Evolutionary conservation across 2,888 invertebrate species (phyloP).

Genomic region (Therioaphis trifolii): DNA sequence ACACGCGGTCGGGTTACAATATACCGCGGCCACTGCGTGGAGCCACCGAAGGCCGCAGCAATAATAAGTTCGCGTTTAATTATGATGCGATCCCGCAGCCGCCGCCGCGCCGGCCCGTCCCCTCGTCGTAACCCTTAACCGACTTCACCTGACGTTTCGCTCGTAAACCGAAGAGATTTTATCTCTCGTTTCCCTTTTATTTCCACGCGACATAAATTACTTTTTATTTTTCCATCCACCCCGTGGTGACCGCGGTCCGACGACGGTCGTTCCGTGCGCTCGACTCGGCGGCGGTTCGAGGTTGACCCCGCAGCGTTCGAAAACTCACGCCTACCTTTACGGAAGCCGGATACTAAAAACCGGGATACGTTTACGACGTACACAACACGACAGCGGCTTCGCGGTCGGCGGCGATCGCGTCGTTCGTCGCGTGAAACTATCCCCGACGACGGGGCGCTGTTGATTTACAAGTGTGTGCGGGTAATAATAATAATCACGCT

Average conservation of each 20-base stretch:
- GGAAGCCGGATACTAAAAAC: too few species aligned
- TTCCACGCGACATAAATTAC: background rate
- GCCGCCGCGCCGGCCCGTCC: background rate
- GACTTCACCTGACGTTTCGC: constrained; percentile 36
- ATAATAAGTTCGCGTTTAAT: constrained; percentile 5
- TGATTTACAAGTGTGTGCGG: too few species aligned
- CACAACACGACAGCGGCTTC: too few species aligned
- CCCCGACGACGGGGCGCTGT: too few species aligned
- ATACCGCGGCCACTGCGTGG: background rate
- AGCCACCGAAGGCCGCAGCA: background rate
- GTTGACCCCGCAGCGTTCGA: constrained; percentile 3
- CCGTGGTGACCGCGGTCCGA: background rate
- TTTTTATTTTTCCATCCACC: background rate
- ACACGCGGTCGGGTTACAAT: too few species aligned
- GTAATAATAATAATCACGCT: too few species aligned
- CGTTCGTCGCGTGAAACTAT: too few species aligned
- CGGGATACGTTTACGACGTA: too few species aligned
- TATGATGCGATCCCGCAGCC: background rate
- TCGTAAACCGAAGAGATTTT: constrained; percentile 16
- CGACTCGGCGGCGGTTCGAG: background rate
- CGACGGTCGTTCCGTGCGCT: background rate
- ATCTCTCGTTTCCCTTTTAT: background rate
- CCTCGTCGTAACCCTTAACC: background rate
- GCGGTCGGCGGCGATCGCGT: too few species aligned
- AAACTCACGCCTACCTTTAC: too few species aligned